These are phyloP conservation scores for Athetis lepigone DNA, from an alignment of 2,888 invertebrate genomes.

Conservation along the genomic window DNA sequence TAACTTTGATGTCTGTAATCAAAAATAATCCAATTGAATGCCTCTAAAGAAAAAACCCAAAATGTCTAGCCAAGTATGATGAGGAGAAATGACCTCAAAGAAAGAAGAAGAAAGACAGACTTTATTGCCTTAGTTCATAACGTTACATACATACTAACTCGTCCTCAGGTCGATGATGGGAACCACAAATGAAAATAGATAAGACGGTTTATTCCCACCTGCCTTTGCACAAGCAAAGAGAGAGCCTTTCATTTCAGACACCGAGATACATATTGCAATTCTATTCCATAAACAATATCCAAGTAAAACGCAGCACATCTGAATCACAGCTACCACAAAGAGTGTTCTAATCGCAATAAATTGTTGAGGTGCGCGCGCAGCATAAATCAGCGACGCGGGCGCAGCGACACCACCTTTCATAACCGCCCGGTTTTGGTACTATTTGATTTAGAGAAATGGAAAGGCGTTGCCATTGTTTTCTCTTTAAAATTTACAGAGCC, in stretches of 20 bases:
- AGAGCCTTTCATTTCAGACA: conserved; percentile 37
- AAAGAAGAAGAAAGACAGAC: too few species aligned
- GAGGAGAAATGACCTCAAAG: too few species aligned
- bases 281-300: conserved; percentile 44
- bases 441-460: conserved; percentile 83
- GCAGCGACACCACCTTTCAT: conserved; percentile 72
- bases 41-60: too few species aligned
- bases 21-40: too few species aligned
- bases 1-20: too few species aligned
- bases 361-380: conserved; percentile 67
- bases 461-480: conserved; percentile 84
- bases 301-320: conserved; percentile 55
- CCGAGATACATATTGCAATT: conserved; percentile 45
- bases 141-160: too few species aligned
- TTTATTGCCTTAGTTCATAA: too few species aligned
- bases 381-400: conserved; percentile 69
- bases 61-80: too few species aligned
- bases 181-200: too few species aligned
- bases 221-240: too few species aligned
- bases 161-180: too few species aligned
- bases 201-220: too few species aligned
- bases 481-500: conserved; percentile 79
- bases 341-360: conserved; percentile 73
- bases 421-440: conserved; percentile 69
- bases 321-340: conserved; percentile 68